Percentiles rank a stretch among this genome's conserved stretches.
phyloP scores from a whole-genome alignment of 2,888 invertebrate genomes.

The Stenchaetothrips biformis region DNA sequence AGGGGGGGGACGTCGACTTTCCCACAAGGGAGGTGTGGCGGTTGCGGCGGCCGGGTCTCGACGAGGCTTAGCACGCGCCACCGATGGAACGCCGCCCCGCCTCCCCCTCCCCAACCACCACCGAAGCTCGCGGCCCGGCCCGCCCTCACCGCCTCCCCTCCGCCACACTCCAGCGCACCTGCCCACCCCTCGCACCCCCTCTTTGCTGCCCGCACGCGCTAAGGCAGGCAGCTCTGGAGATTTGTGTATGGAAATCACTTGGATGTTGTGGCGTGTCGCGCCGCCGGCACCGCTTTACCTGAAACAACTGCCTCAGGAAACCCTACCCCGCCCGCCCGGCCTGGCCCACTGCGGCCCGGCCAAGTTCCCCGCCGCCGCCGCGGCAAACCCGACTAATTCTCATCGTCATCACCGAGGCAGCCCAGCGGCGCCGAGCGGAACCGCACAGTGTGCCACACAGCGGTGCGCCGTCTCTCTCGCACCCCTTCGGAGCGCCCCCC shows the following conservation, averaged over 20 bases:
- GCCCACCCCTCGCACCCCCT: neutral
- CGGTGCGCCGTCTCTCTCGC: neutral
- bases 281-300: conserved; percentile 8
- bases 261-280: conserved; percentile 5
- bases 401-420: neutral
- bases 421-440: no score
- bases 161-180: neutral
- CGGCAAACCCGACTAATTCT: neutral
- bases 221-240: neutral
- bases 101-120: neutral
- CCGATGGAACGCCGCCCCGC: neutral
- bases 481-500: neutral
- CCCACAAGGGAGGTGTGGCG: no score
- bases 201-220: neutral
- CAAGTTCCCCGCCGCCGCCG: no score
- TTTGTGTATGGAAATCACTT: conserved; percentile 25
- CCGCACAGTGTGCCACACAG: no score
- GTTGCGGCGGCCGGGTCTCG: no score
- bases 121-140: neutral
- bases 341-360: neutral
- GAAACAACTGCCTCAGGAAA: conserved; percentile 13
- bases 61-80: neutral
- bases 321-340: neutral
- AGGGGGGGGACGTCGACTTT: no score
- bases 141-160: neutral